Percentiles rank a stretch among this genome's conserved stretches.
Conservation (phyloP, 2,888 invertebrate genomes). For the Clepsis dumicolana region DNA sequence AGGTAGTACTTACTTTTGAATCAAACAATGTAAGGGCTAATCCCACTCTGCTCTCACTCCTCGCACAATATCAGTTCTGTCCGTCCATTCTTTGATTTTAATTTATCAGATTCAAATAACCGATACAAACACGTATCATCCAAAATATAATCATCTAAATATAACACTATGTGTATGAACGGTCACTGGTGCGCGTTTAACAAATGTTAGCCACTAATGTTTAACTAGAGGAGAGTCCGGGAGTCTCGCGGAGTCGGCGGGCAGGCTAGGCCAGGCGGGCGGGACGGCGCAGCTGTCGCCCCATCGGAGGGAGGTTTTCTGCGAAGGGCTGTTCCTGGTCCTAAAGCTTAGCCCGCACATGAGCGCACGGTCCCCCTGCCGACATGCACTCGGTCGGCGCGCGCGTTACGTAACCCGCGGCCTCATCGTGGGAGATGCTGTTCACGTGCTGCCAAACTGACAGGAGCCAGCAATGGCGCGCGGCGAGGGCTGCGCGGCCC, state of each 20-base stretch:
- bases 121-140: conserved; percentile 58
- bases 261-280: conserved; percentile 40
- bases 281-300: conserved; percentile 92
- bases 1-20: conserved; percentile 28
- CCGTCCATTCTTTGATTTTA: conserved; percentile 12
- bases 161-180: conserved; percentile 51
- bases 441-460: conserved; percentile 65
- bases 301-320: conserved; percentile 98
- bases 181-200: conserved; percentile 49
- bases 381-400: conserved; percentile 62
- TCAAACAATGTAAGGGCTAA: conserved; percentile 2
- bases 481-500: conserved; percentile 53
- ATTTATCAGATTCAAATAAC: conserved; percentile 40
- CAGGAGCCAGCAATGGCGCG: conserved; percentile 52
- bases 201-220: conserved; percentile 36
- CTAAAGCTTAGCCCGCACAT: conserved; percentile 98
- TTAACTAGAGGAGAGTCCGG: conserved; percentile 35
- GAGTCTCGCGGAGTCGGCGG: conserved; percentile 38
- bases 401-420: conserved; percentile 70
- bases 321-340: conserved; percentile 98
- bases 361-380: conserved; percentile 86
- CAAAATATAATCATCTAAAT: conserved; percentile 60
- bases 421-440: conserved; percentile 51
- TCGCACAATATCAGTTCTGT: conserved; percentile 25
- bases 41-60: conserved; percentile 17